These are phyloP conservation scores for Habroteleia sp. DNA, from an alignment of 2,888 invertebrate genomes.

Conservation along the genomic window DNA sequence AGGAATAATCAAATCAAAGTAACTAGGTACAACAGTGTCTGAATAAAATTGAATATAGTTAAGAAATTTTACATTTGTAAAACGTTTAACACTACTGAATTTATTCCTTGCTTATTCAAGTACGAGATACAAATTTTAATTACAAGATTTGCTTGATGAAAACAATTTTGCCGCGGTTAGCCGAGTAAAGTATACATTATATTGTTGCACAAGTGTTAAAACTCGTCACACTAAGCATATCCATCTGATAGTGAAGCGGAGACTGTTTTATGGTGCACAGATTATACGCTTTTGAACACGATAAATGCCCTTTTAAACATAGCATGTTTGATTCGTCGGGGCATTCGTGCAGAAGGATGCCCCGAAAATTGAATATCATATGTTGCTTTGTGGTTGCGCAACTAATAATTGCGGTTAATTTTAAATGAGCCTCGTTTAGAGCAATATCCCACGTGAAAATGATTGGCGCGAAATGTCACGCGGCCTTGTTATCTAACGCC, in stretches of 20 bases:
- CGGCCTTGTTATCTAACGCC: conserved; percentile 48
- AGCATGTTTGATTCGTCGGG: conserved; percentile 52
- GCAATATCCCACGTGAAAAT: conserved; percentile 20
- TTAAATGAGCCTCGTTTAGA: conserved; percentile 2
- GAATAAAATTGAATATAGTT: too few species aligned
- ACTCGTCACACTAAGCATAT: conserved; percentile 59
- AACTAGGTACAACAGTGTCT: too few species aligned
- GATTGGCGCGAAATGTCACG: conserved; percentile 48
- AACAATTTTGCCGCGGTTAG: conserved; percentile 54
- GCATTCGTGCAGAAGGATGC: conserved; percentile 60
- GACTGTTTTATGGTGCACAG: conserved; percentile 62
- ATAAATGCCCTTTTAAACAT: conserved; percentile 62
- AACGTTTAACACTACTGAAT: too few species aligned
- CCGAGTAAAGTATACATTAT: conserved; percentile 48
- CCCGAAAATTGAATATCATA: conserved; percentile 52
- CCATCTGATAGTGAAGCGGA: conserved; percentile 59
- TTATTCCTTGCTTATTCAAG: background rate
- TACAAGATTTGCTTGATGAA: conserved; percentile 44
- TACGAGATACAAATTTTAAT: conserved; percentile 16
- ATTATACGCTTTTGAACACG: conserved; percentile 61
- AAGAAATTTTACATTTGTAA: too few species aligned
- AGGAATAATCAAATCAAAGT: too few species aligned
- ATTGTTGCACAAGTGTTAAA: conserved; percentile 61
- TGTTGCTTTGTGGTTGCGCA: conserved; percentile 19
- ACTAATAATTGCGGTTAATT: conserved; percentile 42